phyloP scores from a whole-genome alignment of 2,888 invertebrate species.

The Perdita meconis region DNA sequence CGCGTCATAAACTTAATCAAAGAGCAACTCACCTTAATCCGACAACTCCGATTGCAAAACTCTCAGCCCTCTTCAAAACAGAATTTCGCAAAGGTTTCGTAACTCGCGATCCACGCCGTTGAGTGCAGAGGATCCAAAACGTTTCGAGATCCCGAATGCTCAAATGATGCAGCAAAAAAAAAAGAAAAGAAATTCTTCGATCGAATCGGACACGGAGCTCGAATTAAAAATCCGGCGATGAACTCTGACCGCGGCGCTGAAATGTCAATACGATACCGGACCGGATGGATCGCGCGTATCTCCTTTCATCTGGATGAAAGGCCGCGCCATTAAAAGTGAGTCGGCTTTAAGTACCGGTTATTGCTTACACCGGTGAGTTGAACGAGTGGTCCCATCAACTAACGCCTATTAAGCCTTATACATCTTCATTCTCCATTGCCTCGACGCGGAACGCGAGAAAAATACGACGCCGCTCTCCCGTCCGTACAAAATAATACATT shows the following conservation, averaged over 20 bases:
- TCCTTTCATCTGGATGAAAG: conserved; percentile 64
- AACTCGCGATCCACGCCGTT: background rate
- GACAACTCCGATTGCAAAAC: too few relatives aligned
- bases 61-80: too few relatives aligned
- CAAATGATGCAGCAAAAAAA: background rate
- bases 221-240: conserved; percentile 20
- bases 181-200: background rate
- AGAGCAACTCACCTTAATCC: too few relatives aligned
- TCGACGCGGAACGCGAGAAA: background rate
- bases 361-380: conserved; percentile 52
- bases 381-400: conserved; percentile 40
- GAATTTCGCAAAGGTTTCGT: too few relatives aligned
- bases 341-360: conserved; percentile 60
- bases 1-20: too few relatives aligned
- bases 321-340: conserved; percentile 51
- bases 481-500: background rate
- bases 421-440: conserved; percentile 29
- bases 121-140: background rate
- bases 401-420: conserved; percentile 44
- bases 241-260: conserved; percentile 16
- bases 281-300: conserved; percentile 44
- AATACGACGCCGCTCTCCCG: background rate
- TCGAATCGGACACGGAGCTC: background rate
- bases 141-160: background rate
- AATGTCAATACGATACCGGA: conserved; percentile 46